These are phyloP conservation scores for Crypturellus tataupa DNA, from an alignment of 2,797 vertebrate species.

Conservation along the genomic window DNA sequence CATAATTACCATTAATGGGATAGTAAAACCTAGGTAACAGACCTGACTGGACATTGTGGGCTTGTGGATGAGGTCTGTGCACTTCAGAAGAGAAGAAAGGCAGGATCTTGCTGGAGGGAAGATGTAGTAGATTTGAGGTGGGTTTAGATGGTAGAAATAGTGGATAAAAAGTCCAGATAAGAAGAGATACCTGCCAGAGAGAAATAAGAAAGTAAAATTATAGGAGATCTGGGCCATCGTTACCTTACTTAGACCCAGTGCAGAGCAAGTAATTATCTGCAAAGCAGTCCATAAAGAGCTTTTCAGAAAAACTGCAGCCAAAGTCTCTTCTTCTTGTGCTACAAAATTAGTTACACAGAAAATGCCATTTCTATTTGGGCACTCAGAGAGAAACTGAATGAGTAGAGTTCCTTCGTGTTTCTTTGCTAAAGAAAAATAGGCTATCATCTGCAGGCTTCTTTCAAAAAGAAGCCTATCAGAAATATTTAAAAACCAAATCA, in stretches of 20 bases:
- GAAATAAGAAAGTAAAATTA: constrained; percentile 6
- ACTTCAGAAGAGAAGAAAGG: neutral
- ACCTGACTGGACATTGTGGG: neutral
- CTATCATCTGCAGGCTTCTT: neutral
- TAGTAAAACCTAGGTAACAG: neutral
- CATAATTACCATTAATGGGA: neutral
- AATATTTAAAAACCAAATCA: neutral
- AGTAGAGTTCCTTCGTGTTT: neutral
- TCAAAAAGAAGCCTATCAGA: neutral
- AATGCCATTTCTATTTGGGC: neutral
- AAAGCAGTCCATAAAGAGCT: neutral
- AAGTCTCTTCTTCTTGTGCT: neutral
- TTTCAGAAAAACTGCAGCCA: neutral
- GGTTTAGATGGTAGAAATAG: neutral
- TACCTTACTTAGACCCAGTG: neutral
- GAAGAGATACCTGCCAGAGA: neutral
- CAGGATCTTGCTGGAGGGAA: neutral
- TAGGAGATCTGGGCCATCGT: neutral
- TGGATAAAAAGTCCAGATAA: neutral
- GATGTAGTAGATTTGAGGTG: neutral
- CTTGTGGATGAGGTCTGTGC: neutral
- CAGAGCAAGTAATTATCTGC: neutral
- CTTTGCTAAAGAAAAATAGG: neutral
- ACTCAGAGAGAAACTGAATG: neutral
- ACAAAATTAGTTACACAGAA: neutral